A percentile compares a stretch with the other conserved stretches of the same genome.
phyloP scores from a whole-genome alignment of 2,888 invertebrate species.

The Limenitis camilla region DNA sequence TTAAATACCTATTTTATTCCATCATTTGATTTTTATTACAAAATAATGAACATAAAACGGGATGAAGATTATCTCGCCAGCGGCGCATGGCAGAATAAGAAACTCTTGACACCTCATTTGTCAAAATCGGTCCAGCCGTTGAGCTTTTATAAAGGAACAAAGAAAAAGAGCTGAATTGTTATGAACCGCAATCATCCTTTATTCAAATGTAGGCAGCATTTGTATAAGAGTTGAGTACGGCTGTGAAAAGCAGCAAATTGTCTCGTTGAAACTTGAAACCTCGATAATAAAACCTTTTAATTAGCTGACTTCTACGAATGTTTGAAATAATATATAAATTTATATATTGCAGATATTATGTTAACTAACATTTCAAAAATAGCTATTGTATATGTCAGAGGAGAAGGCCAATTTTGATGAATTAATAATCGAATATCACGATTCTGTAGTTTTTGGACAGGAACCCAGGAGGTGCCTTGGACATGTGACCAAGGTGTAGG shows the following conservation, averaged over 20 bases:
- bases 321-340: too few species aligned
- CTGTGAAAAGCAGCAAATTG: conserved; percentile 9
- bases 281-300: background rate
- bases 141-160: conserved; percentile 23
- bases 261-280: background rate
- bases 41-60: conserved; percentile 16
- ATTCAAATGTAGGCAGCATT: conserved; percentile 18
- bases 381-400: too few species aligned
- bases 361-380: too few species aligned
- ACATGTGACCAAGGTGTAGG: too few species aligned
- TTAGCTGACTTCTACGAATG: conserved; percentile 5
- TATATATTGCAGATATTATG: too few species aligned
- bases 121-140: conserved; percentile 24
- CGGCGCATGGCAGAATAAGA: conserved; percentile 21
- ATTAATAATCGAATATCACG: too few species aligned
- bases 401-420: too few species aligned
- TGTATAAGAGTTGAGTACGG: conserved; percentile 6
- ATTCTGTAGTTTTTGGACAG: too few species aligned
- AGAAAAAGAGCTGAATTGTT: conserved; percentile 24
- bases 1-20: conserved; percentile 1
- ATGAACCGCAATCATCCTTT: conserved; percentile 22
- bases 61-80: conserved; percentile 19
- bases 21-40: conserved; percentile 17
- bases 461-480: too few species aligned
- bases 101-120: conserved; percentile 25